Evolutionary conservation across 2,113 vertebrate genomes (phyloP), one percentile per base, ranked within the genome.

Genomic region (Carassius auratus): DNA sequence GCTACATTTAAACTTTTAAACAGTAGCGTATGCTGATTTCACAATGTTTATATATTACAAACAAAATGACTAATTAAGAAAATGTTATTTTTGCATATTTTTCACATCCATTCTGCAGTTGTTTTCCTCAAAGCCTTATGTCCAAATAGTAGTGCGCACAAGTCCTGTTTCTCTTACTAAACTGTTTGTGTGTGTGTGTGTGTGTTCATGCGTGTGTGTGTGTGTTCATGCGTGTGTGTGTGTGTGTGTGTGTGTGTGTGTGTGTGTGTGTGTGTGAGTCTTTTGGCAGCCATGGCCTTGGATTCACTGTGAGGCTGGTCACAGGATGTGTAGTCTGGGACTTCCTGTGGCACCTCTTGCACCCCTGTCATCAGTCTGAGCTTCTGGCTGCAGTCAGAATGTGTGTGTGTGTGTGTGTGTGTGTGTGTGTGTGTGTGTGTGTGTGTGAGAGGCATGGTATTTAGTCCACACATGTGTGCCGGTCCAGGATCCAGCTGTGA

Each of bases 401-500:
- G 64, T 68, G 66, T 42, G 38, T 42, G 38, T 38, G 38, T 38
- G 38, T 38, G 5, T 42, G 38, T 42, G 38, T 42, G 15, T 33
- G 64, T 36, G 66, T 17, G 30, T 17, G 23, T 23, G 61, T 12
- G 62, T 30, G 12, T 19, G 66, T 69, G 36, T 38, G 66, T n/a
- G 69, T 12, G 36, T n/a, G 36, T 10, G 69, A 12, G 19, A 45
- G 4, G 68, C 15, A 2, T 38, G 0, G 17, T 17, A 38, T 81
- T 21, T 42, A 48, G 30, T 74, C 9, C 73, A 86, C 87, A 77
- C 86, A 77, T 76, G 80, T 84, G 61, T 81, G 90, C 48, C 71
- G 38, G 61, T 61, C 85, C 85, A 87, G 93, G 93, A 95, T 93
- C 93, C 94, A 95, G 93, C 94, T 95, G 95, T 90, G 92, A 86